Base-by-base conservation (phyloP, 1,140 invertebrate genomes). In the Zaprionus taronus region DNA sequence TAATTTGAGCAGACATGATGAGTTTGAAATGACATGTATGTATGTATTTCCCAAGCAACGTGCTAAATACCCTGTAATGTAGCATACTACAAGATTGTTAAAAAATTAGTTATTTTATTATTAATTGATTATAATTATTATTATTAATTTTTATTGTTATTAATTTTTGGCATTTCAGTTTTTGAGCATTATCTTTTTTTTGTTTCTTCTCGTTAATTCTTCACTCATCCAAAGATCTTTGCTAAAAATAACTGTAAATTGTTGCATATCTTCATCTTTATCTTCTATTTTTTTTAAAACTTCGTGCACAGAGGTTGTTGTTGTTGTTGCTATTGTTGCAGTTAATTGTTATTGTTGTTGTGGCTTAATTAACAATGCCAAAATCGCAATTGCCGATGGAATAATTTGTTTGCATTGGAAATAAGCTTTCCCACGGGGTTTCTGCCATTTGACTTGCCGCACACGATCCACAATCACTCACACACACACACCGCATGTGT, bases 301-400 rank as follows among this genome's bases (percentile, higher is more conserved):
- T 44, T 61, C 57, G 31, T 38, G 38, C 26, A 47, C 17, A 28
- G 34, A 36, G 5, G 5, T 36, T 44, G 41, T 26, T 12, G 41
- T 57, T 44, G 36, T 49, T 72, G 53, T 44, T 61, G 44, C 67
- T 58, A 22, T 38, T 64, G n/a, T 47, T 63, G 60, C 44, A 71
- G 44, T 64, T 62, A 15, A 26, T 60, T 66, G 49, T 55, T 55
- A 12, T 9, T 58, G 34, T 66, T 36, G 38, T 63, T 34, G 69
- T 74, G 75, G 75, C 69, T 85, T 90, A 89, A 89, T 89, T 85
- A 85, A 72, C 77, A 85, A 84, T 84, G 79, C 74, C 72, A 84
- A 71, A 64, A 67, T 31, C 31, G 49, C 65, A 67, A 56, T 66
- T 66, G 64, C 28, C 41, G n/a, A 56, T 56, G 63, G 34, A 70